Percentiles rank a stretch among this genome's conserved stretches.
phyloP scores from a whole-genome alignment of 2,888 invertebrate species.

The Pinctada fucata region DNA sequence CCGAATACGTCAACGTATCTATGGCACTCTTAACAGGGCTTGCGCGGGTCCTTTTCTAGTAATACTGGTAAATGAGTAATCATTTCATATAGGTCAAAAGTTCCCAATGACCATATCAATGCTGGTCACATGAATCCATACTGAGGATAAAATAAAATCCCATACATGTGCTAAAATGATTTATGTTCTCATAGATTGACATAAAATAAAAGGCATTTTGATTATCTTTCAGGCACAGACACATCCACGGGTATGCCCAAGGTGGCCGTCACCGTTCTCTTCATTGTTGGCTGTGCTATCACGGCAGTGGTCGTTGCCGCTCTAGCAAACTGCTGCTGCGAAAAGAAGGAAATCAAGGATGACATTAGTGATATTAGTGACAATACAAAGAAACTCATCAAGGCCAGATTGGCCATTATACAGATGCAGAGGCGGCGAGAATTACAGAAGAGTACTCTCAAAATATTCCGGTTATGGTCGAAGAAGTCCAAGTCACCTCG shows the following conservation, averaged over 20 bases:
- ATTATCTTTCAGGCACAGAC: background rate
- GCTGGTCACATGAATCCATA: too few species aligned
- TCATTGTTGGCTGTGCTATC: constrained; percentile 55
- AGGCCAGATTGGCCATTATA: constrained; percentile 51
- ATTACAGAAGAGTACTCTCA: constrained; percentile 8
- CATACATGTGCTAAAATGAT: too few species aligned
- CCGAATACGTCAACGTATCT: too few species aligned
- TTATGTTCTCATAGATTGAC: too few species aligned
- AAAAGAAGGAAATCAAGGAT: constrained; percentile 54
- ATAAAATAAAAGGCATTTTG: too few species aligned
- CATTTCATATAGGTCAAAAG: too few species aligned
- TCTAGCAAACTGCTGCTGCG: constrained; percentile 60
- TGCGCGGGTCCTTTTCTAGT: too few species aligned
- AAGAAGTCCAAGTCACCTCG: constrained; percentile 21
- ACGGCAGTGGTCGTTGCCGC: constrained; percentile 63
- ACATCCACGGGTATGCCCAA: background rate
- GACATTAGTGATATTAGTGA: constrained; percentile 67
- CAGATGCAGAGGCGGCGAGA: constrained; percentile 42
- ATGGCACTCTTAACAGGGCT: too few species aligned
- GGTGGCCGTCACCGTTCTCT: constrained; percentile 31
- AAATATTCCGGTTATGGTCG: constrained; percentile 32
- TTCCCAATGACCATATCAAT: too few species aligned
- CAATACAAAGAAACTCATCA: constrained; percentile 55
- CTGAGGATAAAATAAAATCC: too few species aligned
- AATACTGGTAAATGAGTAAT: too few species aligned